These are phyloP conservation scores for Dorcus hopei DNA, from an alignment of 2,888 invertebrate genomes.

Conservation along the genomic window DNA sequence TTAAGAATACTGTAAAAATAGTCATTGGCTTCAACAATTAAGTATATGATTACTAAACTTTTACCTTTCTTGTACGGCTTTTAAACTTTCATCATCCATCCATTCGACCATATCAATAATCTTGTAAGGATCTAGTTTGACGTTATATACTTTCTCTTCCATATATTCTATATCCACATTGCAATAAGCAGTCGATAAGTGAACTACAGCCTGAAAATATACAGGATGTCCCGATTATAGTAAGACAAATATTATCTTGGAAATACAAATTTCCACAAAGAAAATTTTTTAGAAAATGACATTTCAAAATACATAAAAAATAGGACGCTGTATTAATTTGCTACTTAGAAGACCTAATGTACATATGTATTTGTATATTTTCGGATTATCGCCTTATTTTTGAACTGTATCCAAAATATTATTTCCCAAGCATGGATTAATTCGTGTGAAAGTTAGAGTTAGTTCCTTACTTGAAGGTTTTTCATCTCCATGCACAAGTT, in stretches of 20 bases:
- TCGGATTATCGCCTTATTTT: too few relatives aligned
- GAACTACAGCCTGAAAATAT: conserved; percentile 20
- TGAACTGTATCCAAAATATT: too few relatives aligned
- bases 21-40: not conserved
- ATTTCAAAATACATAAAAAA: too few relatives aligned
- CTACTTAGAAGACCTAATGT: too few relatives aligned
- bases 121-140: conserved; percentile 19
- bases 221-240: too few relatives aligned
- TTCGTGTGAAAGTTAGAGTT: too few relatives aligned
- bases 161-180: conserved; percentile 31
- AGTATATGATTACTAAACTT: not conserved
- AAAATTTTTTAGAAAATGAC: too few relatives aligned
- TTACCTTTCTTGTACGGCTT: not conserved
- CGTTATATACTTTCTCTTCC: conserved; percentile 34
- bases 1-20: not conserved
- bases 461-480: conserved; percentile 34
- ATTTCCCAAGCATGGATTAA: too few relatives aligned
- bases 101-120: not conserved
- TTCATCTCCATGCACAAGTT: conserved; percentile 36
- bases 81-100: not conserved
- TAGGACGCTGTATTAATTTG: too few relatives aligned
- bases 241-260: too few relatives aligned
- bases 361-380: too few relatives aligned
- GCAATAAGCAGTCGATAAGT: conserved; percentile 35
- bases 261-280: too few relatives aligned